phyloP scores from a whole-genome alignment of 2,113 vertebrate species.

The Perca fluviatilis region DNA sequence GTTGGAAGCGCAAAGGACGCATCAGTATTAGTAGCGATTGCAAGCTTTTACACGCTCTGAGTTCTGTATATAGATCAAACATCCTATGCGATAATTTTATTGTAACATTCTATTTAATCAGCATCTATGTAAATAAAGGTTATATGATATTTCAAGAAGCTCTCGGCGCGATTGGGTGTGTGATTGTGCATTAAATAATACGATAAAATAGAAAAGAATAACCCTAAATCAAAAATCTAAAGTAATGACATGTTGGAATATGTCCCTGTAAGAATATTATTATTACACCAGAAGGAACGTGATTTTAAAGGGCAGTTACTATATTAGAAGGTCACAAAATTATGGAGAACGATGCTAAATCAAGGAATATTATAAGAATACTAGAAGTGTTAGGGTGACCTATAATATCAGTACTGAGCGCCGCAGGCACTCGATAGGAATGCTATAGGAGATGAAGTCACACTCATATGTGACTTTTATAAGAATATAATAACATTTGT shows the following conservation, averaged over 20 bases:
- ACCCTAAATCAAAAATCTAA: neutral
- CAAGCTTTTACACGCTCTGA: conserved; percentile 53
- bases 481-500: conserved; percentile 10
- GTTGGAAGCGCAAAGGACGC: conserved; percentile 39
- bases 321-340: neutral
- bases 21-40: conserved; percentile 22
- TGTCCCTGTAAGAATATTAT: neutral
- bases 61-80: conserved; percentile 87
- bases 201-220: too few relatives aligned
- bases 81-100: conserved; percentile 85
- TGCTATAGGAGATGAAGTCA: neutral
- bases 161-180: conserved; percentile 50
- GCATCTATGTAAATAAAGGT: conserved; percentile 89
- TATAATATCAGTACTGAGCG: neutral
- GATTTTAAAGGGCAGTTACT: neutral
- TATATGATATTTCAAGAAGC: conserved; percentile 85
- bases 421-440: neutral
- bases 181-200: conserved; percentile 34
- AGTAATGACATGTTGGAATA: neutral
- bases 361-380: neutral
- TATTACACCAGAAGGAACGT: neutral
- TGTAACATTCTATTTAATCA: conserved; percentile 90
- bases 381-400: neutral
- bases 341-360: neutral
- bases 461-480: neutral